Conservation (phyloP, 1,140 invertebrate species). For the Megathymus violae region DNA sequence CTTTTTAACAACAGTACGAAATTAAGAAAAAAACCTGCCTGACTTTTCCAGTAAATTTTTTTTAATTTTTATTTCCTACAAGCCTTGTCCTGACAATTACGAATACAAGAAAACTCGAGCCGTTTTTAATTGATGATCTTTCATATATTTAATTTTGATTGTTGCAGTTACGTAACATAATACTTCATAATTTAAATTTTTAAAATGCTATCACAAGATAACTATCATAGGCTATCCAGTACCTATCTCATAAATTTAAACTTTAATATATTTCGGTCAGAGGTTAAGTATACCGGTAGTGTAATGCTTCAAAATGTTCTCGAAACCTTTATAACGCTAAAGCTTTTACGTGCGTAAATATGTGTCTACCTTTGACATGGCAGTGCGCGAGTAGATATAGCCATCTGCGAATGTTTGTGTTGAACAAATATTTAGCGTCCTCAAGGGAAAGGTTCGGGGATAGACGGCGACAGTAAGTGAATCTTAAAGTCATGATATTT, state of each 20-base stretch:
- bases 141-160: no score
- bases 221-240: background rate
- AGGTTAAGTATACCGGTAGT: background rate
- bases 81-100: no score
- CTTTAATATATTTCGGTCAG: constrained; percentile 6
- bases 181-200: no score
- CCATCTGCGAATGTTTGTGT: background rate
- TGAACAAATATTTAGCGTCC: constrained; percentile 1
- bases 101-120: no score
- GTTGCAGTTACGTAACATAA: no score
- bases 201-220: no score
- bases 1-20: no score
- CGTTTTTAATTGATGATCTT: no score
- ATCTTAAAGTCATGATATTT: background rate
- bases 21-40: no score
- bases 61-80: no score
- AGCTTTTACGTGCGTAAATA: constrained; percentile 2
- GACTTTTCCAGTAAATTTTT: no score
- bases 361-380: constrained; percentile 4
- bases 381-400: background rate
- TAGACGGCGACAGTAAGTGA: background rate
- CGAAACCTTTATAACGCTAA: background rate
- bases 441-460: background rate
- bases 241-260: background rate
- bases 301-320: background rate